phyloP scores from a whole-genome alignment of 2,113 vertebrate genomes.

The Tragelaphus scriptus region DNA sequence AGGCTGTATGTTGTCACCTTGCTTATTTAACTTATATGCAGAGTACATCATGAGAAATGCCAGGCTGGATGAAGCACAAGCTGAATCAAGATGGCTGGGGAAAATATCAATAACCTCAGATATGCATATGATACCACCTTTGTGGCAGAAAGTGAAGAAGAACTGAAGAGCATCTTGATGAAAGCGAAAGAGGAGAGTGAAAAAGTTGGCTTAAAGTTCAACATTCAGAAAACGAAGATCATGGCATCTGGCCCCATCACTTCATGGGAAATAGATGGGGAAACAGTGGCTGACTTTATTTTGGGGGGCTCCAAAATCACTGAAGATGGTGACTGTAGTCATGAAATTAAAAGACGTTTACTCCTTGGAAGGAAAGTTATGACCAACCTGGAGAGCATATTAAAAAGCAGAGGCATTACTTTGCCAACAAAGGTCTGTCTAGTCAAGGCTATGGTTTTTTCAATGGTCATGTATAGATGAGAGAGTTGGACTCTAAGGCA shows the following conservation, averaged over 20 bases:
- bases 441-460: background rate
- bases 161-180: background rate
- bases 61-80: background rate
- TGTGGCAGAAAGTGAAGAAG: background rate
- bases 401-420: background rate
- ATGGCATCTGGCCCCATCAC: background rate
- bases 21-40: background rate
- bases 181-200: background rate
- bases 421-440: fast-evolving
- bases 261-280: background rate
- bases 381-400: background rate
- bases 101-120: background rate
- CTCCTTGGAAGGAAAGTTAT: background rate
- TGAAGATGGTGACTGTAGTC: background rate
- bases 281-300: background rate
- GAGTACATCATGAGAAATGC: background rate
- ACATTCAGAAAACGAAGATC: background rate
- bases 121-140: background rate
- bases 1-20: background rate
- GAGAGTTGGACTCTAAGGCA: background rate
- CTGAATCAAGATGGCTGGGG: background rate
- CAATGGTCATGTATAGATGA: background rate
- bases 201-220: background rate
- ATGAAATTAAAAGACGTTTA: background rate
- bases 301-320: background rate